Evolutionary conservation across 2,888 invertebrate genomes (phyloP).

Genomic region (Schizotus pectinicornis): DNA sequence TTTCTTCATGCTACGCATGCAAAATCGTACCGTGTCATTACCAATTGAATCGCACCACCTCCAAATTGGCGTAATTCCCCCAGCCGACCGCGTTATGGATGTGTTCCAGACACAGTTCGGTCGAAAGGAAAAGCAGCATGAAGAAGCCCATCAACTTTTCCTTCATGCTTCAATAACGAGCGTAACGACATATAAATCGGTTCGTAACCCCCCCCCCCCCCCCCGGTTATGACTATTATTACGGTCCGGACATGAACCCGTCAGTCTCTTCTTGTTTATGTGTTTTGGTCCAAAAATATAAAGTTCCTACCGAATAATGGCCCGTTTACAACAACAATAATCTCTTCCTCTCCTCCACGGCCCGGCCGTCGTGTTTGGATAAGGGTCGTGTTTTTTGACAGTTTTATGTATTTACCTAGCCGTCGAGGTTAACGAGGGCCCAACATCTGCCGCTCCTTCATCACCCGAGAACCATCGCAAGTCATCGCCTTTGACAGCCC

Average conservation of each 20-base stretch:
- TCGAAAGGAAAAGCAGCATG: too few species aligned
- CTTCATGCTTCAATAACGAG: too few species aligned
- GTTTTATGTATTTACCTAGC: conserved; percentile 22
- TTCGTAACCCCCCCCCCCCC: too few species aligned
- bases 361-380: conserved; percentile 18
- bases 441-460: conserved; percentile 16
- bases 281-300: conserved; percentile 11
- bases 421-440: conserved; percentile 7
- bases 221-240: conserved; percentile 3
- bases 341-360: neutral
- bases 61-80: too few species aligned
- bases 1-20: too few species aligned
- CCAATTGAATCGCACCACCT: too few species aligned
- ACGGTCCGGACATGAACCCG: conserved; percentile 13
- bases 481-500: conserved; percentile 5
- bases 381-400: conserved; percentile 25
- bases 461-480: conserved; percentile 6
- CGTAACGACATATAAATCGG: too few species aligned
- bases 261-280: conserved; percentile 18
- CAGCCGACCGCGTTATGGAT: too few species aligned
- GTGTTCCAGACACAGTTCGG: too few species aligned
- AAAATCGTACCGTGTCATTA: too few species aligned
- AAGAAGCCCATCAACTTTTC: too few species aligned
- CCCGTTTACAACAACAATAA: conserved; percentile 17
- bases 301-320: conserved; percentile 19